Evolutionary conservation across 2,797 vertebrate species (phyloP).

Genomic region (Miichthys miiuy): DNA sequence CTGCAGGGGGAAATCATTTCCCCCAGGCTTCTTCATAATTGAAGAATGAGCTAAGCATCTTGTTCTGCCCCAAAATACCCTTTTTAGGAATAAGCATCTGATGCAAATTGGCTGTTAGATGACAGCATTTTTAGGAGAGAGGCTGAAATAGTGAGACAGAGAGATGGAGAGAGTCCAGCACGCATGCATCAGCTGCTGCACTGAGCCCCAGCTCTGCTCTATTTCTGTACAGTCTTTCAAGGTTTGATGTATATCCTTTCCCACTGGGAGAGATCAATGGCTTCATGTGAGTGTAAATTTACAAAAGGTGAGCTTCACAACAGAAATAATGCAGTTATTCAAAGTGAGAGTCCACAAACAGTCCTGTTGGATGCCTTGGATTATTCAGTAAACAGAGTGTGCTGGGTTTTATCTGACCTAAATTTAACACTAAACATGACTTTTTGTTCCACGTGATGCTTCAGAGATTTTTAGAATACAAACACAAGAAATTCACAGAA

Average conservation of each 20-base stretch:
- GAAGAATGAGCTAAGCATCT: slow-evolving; percentile 77
- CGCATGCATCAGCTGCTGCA: slow-evolving; percentile 63
- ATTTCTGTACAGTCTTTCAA: slow-evolving; percentile 59
- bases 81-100: slow-evolving; percentile 85
- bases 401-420: slow-evolving; percentile 44
- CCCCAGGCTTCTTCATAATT: slow-evolving; percentile 73
- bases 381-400: slow-evolving; percentile 38
- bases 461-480: background rate
- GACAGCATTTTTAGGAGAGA: slow-evolving; percentile 70
- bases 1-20: slow-evolving; percentile 61
- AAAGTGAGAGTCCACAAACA: slow-evolving; percentile 45
- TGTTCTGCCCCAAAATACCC: slow-evolving; percentile 70
- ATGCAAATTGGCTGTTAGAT: slow-evolving; percentile 77
- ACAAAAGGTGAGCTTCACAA: slow-evolving; percentile 61
- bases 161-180: slow-evolving; percentile 59
- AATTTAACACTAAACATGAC: background rate
- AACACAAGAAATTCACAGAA: background rate
- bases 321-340: slow-evolving; percentile 51
- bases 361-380: slow-evolving; percentile 22
- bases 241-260: slow-evolving; percentile 54
- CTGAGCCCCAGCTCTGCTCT: slow-evolving; percentile 47
- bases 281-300: slow-evolving; percentile 59
- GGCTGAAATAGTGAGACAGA: slow-evolving; percentile 48
- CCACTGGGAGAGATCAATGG: slow-evolving; percentile 68
- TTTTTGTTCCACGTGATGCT: background rate